A percentile compares a stretch with the other conserved stretches of the same genome.
phyloP scores from a whole-genome alignment of 1,140 invertebrate species.

The Drosophila arizonae region DNA sequence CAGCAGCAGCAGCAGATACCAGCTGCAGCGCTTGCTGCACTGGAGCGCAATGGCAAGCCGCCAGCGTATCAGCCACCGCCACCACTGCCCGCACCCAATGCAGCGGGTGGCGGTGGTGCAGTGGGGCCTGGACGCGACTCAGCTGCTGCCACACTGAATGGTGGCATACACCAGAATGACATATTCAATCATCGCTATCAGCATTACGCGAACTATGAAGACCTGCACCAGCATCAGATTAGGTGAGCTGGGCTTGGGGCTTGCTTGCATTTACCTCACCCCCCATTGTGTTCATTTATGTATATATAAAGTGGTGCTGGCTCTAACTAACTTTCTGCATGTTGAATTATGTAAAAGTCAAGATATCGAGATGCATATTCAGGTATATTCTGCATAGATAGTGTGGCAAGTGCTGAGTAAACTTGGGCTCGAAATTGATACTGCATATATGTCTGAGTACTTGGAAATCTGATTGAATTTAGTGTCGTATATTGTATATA shows the following conservation, averaged over 20 bases:
- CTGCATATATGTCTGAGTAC: too few relatives aligned
- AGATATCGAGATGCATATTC: too few relatives aligned
- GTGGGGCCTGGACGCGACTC: not conserved
- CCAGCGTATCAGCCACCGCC: slow-evolving; percentile 81
- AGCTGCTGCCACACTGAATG: slow-evolving; percentile 33
- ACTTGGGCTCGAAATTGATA: too few relatives aligned
- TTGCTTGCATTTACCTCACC: slow-evolving; percentile 6
- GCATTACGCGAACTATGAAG: slow-evolving; percentile 93
- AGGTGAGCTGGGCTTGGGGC: slow-evolving; percentile 62
- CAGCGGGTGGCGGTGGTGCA: slow-evolving; percentile 32
- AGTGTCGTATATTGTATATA: too few relatives aligned
- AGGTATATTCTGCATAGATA: too few relatives aligned
- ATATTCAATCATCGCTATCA: slow-evolving; percentile 85
- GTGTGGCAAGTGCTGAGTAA: too few relatives aligned
- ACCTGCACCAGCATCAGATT: slow-evolving; percentile 88
- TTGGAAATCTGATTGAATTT: too few relatives aligned
- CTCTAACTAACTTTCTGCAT: slow-evolving; percentile 1
- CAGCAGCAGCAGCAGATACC: slow-evolving; percentile 55
- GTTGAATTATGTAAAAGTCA: not conserved
- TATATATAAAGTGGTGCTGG: slow-evolving; percentile 17
- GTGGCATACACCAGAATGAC: slow-evolving; percentile 82
- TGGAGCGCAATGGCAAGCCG: slow-evolving; percentile 75
- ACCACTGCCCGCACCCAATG: slow-evolving; percentile 73
- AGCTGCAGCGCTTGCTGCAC: slow-evolving; percentile 66
- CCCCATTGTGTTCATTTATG: too few relatives aligned